Base-by-base conservation (phyloP, 1,140 invertebrate species). In the Ostrea denselamellosa region DNA sequence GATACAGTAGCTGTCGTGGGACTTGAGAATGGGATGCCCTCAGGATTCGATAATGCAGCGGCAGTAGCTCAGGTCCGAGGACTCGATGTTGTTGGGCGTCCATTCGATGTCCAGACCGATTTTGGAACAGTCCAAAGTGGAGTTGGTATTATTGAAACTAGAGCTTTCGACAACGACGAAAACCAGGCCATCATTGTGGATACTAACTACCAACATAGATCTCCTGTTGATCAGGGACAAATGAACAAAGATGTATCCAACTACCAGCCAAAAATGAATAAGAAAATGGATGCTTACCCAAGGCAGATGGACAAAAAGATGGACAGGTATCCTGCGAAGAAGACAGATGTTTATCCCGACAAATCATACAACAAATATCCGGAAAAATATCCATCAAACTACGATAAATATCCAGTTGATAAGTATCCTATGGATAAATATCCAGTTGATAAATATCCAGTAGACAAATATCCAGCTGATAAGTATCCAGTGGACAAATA, bases 181-280 rank as follows among this genome's bases (percentile, higher is more conserved):
- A 77, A 25, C 68, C 68, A 77, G 28, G 25, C 68, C 5, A 77
- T 77, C 9, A 77, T 77, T 34, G 28, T 77, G 8, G 68, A 77
- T 12, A 22, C 68, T 17, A 62, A 62, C 56, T 62, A 19, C 56
- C 56, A 62, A 62, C 56, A 12, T 14, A 77, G 68, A 34, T 7
- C 22, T 12, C 68, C 68, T 14, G 25, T 77, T 22, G 68, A 34
- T 17, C 68, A 77, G 22, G 22, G 65, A 71, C 65, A 19, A 25
- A 77, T 28, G 68, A 77, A 77, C 8, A 77, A 77, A 28, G 25
- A 77, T 77, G 10, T 77, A 9, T 25, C 25, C 8, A 77, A 77
- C 68, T 77, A 34, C 28, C 68, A 77, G 68, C 68, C 68, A 77
- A 77, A 77, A 77, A 77, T 77, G 68, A 25, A 77, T 25, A 77